A percentile compares a stretch with the other conserved stretches of the same genome.
Conservation (phyloP, 2,113 vertebrate species). For the Rhea pennata region DNA sequence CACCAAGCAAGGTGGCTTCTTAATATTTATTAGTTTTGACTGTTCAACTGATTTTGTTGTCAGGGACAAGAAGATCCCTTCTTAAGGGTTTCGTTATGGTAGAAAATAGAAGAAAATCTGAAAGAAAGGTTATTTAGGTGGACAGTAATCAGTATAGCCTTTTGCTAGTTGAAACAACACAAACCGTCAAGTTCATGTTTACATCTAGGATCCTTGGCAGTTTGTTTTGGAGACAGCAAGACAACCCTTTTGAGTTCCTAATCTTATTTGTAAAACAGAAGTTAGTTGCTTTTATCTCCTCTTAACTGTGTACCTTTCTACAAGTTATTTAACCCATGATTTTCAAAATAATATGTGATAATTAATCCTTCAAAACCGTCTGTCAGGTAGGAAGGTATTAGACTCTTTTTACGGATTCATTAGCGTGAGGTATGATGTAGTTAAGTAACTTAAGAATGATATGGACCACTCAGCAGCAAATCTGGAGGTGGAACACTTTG, state of each 20-base stretch:
- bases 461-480: not conserved
- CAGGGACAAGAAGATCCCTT: not conserved
- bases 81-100: not conserved
- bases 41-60: not conserved
- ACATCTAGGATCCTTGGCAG: not conserved
- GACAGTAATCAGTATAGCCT: not conserved
- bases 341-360: not conserved
- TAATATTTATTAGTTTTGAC: not conserved
- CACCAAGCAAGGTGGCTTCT: not conserved
- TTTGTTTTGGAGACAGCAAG: constrained; percentile 44
- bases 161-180: not conserved
- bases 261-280: constrained; percentile 23
- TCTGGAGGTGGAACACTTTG: not conserved
- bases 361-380: not conserved
- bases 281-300: not conserved
- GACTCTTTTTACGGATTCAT: not conserved
- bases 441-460: not conserved
- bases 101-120: not conserved
- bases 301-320: not conserved
- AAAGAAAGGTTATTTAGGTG: constrained; percentile 15
- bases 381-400: not conserved
- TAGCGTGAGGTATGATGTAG: not conserved
- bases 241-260: not conserved
- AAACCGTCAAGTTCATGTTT: not conserved
- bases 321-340: not conserved